Evolutionary conservation across 2,888 invertebrate species (phyloP).

Genomic region (Volucella inflata): DNA sequence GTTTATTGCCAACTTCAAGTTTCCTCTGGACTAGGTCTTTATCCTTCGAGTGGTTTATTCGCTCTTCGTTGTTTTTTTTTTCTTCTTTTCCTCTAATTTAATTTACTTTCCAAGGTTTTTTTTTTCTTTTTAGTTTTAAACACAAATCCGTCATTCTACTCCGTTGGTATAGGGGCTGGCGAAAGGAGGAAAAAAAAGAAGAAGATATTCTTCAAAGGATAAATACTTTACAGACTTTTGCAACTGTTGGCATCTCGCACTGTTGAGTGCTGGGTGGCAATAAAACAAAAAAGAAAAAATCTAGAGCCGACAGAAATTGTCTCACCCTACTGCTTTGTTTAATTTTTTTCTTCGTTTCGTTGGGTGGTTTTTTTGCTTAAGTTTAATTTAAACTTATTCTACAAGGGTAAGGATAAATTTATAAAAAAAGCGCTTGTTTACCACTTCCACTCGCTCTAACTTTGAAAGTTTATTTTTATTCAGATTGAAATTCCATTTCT

Average conservation of each 20-base stretch:
- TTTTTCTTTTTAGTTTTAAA: conserved; percentile 19
- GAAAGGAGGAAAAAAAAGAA: not conserved
- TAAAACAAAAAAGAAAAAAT: not conserved
- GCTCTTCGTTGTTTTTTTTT: conserved; percentile 4
- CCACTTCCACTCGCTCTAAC: not conserved
- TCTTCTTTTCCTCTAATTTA: conserved; percentile 2
- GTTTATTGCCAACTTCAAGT: conserved; percentile 9
- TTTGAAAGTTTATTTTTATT: conserved; percentile 13
- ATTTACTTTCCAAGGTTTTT: conserved; percentile 16
- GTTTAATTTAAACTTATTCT: conserved; percentile 9
- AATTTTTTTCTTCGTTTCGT: not conserved
- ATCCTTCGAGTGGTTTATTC: not conserved
- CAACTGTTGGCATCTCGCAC: conserved; percentile 25
- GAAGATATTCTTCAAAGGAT: conserved; percentile 33
- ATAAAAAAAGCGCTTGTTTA: conserved; percentile 23
- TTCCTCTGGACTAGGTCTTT: not conserved
- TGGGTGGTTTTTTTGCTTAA: conserved; percentile 7
- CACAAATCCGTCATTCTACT: conserved; percentile 11
- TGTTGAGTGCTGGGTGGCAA: not conserved
- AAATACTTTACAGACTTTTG: conserved; percentile 42
- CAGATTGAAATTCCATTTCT: not conserved
- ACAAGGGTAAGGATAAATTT: conserved; percentile 1
- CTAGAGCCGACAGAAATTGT: not conserved
- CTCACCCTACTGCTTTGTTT: not conserved
- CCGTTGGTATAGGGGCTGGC: conserved; percentile 1